Evolutionary conservation across 2,888 invertebrate genomes (phyloP), one percentile per base, ranked within the genome.

Genomic region (Tryphoninae sp.): DNA sequence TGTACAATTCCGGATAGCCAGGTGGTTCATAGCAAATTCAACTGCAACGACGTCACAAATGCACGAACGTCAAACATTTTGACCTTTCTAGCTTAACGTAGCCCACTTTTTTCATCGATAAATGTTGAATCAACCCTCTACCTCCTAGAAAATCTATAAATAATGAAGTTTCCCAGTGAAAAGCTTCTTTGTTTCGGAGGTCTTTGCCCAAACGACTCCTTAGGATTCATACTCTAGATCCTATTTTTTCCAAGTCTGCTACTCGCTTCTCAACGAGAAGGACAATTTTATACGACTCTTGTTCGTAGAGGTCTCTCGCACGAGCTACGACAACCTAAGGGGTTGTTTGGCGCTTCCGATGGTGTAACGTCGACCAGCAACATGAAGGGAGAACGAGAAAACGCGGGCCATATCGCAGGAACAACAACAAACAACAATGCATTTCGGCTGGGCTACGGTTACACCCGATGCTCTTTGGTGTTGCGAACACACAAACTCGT

Each of bases 271-370:
- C 55, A 33, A 42, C 45, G 26, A 19, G 58, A 42, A 51, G 49
- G 58, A 51, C 53, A 76, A 80, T 72, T 72, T 87, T 86, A 86
- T 85, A 81, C 83, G 81, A 82, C 80, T 84, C 84, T 84, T 84
- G 81, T 78, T 33, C 26, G 59, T 61, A 26, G 45, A 45, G 9
- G 4, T 51, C 68, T 45, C 58, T 19, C 16, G 45, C 42, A 11
- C 58, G 59, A 53, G 45, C 62, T 8, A 33, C 23, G 67, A 26
- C 59, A 40, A 33, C 33, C 19, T 23, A 55, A 64, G 55, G 58
- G 33, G 11, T 55, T 72, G 26, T 42, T 61, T 76, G 26, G 71
- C 42, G 7, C 59, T 65, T 65, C 40, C 16, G 42, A 53, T 45
- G 13, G 16, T 22, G 19, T 22, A 64, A 68, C 40, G 72, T 69